phyloP scores from a whole-genome alignment of 2,113 vertebrate genomes.

The Otolemur garnettii region DNA sequence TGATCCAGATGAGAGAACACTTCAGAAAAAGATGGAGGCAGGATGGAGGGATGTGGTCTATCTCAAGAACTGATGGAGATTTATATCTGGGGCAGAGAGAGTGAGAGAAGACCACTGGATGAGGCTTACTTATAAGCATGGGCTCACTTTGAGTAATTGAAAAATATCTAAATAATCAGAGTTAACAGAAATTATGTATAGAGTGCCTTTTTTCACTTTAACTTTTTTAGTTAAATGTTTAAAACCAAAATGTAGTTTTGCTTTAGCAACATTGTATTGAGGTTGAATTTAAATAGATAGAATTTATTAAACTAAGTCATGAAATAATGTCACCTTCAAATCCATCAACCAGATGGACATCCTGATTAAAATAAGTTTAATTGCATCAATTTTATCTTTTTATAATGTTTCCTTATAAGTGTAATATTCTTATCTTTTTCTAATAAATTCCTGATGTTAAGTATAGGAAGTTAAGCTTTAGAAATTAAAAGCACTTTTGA shows the following conservation, averaged over 20 bases:
- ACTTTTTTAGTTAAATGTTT: background rate
- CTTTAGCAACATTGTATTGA: conserved; percentile 7
- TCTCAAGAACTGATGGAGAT: background rate
- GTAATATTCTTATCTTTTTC: conserved; percentile 34
- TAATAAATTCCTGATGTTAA: conserved; percentile 1
- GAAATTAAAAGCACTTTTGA: conserved; percentile 38
- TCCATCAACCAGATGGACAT: background rate
- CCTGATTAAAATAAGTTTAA: conserved; percentile 23
- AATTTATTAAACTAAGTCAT: conserved; percentile 3
- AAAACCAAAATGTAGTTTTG: conserved; percentile 33
- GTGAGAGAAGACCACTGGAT: background rate
- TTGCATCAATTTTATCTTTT: conserved; percentile 32
- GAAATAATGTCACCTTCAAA: background rate
- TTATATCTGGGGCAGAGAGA: background rate
- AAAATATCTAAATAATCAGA: background rate
- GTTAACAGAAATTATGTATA: background rate
- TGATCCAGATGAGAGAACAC: background rate
- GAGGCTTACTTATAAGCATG: background rate
- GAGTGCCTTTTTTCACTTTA: background rate
- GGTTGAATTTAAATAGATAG: background rate
- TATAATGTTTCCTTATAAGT: background rate
- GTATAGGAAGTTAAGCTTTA: conserved; percentile 10
- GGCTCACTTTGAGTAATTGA: background rate
- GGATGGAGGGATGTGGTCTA: background rate
- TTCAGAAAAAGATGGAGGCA: background rate